phyloP scores from a whole-genome alignment of 2,113 vertebrate species.

The Brevimyrus niger region DNA sequence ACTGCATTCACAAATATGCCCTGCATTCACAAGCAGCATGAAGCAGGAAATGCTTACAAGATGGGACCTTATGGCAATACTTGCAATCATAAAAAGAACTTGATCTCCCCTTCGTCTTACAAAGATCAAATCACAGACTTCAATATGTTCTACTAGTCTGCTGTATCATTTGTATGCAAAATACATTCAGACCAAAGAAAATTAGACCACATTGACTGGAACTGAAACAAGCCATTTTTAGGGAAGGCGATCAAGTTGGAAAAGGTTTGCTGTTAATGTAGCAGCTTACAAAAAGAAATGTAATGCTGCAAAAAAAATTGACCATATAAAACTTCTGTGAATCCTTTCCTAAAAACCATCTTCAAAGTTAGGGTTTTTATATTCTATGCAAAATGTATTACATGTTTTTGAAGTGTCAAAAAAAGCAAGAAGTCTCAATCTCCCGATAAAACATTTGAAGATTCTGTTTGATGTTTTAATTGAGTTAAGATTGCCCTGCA shows the following conservation, averaged over 20 bases:
- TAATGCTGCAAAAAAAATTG: background rate
- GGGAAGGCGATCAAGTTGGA: background rate
- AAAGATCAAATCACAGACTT: background rate
- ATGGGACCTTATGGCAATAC: background rate
- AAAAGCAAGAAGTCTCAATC: background rate
- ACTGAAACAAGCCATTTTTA: background rate
- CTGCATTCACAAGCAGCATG: background rate
- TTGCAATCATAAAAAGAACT: background rate
- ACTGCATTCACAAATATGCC: background rate
- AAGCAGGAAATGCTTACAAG: background rate
- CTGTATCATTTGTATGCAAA: background rate
- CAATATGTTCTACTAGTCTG: background rate
- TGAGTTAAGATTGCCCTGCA: background rate
- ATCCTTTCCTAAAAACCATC: background rate
- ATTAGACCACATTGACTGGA: background rate
- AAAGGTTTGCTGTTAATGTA: background rate
- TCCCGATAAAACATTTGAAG: background rate
- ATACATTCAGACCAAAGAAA: background rate
- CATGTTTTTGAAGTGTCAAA: background rate
- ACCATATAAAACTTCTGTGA: background rate
- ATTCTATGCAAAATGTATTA: too few relatives aligned
- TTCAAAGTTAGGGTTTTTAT: too few relatives aligned
- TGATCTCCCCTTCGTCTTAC: background rate
- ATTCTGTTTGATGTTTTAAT: background rate
- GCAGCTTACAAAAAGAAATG: background rate